Percentiles rank a stretch among this genome's conserved stretches.
phyloP scores from a whole-genome alignment of 2,797 vertebrate genomes.

The Toxotes lorentzi region DNA sequence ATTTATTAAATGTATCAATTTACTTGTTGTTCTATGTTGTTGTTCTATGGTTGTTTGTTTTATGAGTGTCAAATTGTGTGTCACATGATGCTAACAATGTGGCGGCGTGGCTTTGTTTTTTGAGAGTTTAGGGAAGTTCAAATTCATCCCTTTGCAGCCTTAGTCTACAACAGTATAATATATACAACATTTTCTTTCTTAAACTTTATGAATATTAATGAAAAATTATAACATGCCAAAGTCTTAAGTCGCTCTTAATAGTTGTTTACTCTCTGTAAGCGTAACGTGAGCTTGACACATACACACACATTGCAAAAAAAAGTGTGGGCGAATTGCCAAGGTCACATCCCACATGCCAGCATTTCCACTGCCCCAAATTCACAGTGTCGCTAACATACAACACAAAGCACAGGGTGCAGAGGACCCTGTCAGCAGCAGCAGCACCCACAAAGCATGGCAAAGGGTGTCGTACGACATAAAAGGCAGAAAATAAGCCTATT shows the following conservation, averaged over 20 bases:
- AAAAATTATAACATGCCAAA: neutral
- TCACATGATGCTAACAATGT: too few species aligned
- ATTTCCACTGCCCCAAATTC: slow-evolving; percentile 11
- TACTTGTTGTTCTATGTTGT: too few species aligned
- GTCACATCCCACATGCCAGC: slow-evolving; percentile 24
- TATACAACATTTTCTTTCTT: neutral
- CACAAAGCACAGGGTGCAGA: neutral
- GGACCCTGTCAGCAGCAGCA: slow-evolving; percentile 21
- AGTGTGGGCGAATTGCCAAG: slow-evolving; percentile 18
- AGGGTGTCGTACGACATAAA: slow-evolving; percentile 34
- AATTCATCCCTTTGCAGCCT: too few species aligned
- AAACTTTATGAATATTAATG: slow-evolving; percentile 49
- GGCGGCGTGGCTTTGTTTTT: neutral
- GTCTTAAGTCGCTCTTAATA: neutral
- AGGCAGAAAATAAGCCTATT: slow-evolving; percentile 68
- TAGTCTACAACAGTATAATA: neutral
- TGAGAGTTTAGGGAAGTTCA: neutral
- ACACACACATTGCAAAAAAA: neutral
- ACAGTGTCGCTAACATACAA: neutral
- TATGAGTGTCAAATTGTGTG: too few species aligned
- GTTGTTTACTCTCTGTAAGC: slow-evolving; percentile 19
- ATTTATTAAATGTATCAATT: neutral
- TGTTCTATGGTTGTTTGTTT: too few species aligned
- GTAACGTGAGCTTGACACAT: neutral
- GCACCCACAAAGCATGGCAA: neutral